Conservation (phyloP, 2,888 invertebrate species). For the Lasioglossum calceatum region DNA sequence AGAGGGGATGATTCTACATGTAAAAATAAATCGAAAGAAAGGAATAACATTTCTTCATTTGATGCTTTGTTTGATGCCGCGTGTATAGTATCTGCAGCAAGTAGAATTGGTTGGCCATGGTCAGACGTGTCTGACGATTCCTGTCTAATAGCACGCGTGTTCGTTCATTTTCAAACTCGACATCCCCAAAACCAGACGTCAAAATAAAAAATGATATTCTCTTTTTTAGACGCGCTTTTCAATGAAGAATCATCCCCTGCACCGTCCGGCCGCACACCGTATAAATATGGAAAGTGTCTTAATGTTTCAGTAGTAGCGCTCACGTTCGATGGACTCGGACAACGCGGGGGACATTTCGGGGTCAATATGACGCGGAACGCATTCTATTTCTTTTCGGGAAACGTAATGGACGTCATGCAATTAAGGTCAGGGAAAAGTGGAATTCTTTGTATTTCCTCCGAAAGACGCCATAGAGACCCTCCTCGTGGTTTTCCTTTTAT, state of each 20-base stretch:
- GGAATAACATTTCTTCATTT: no score
- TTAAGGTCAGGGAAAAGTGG: conserved; percentile 50
- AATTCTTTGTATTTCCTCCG: neutral
- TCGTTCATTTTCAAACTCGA: no score
- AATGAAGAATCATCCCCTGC: no score
- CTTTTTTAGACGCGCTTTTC: neutral
- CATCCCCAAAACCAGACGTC: no score
- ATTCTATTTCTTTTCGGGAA: conserved; percentile 20
- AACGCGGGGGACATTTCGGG: neutral
- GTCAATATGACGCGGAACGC: neutral
- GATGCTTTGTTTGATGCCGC: no score
- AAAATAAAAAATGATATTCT: neutral
- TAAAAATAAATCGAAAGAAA: no score
- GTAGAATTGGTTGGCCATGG: no score
- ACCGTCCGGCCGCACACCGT: neutral
- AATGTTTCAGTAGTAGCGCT: neutral
- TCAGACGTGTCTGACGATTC: no score
- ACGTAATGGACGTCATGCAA: conserved; percentile 30
- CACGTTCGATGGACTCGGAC: neutral
- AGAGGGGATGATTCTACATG: no score
- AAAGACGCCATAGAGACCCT: conserved; percentile 1
- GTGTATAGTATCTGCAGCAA: no score
- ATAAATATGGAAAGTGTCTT: neutral
- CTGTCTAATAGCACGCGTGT: no score
- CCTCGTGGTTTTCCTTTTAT: neutral